phyloP scores from a whole-genome alignment of 2,888 invertebrate species.

The Drosophila buzzatii region DNA sequence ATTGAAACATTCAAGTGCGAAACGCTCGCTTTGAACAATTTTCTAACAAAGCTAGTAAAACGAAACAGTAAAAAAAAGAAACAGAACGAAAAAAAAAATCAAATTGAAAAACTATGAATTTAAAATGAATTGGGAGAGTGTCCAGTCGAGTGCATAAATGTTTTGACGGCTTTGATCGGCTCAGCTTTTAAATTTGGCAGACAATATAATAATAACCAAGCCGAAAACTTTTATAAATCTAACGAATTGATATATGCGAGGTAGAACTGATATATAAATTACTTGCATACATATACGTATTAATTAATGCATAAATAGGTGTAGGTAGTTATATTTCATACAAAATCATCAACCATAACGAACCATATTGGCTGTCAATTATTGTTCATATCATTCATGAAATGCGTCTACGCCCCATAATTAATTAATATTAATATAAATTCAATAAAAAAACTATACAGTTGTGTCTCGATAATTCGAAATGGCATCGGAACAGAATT shows the following conservation, averaged over 20 bases:
- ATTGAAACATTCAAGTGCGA: conserved; percentile 38
- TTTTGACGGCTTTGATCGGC: conserved; percentile 31
- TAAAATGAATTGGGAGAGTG: conserved; percentile 26
- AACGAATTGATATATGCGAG: neutral
- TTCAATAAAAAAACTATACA: too few relatives aligned
- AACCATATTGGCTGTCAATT: neutral
- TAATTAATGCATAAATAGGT: too few relatives aligned
- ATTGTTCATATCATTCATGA: neutral
- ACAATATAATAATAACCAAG: neutral
- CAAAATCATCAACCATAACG: neutral
- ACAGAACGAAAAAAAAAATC: neutral
- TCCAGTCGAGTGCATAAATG: conserved; percentile 23
- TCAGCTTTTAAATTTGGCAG: conserved; percentile 24
- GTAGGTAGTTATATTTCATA: neutral
- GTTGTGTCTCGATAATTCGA: too few relatives aligned
- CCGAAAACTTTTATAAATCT: neutral
- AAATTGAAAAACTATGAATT: conserved; percentile 32
- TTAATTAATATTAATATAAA: neutral
- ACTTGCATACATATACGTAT: too few relatives aligned
- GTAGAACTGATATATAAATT: neutral
- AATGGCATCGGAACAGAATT: too few relatives aligned
- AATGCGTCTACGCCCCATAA: neutral
- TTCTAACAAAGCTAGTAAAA: conserved; percentile 29
- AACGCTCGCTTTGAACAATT: conserved; percentile 47
- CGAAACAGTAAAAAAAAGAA: neutral